phyloP scores from a whole-genome alignment of 2,888 invertebrate species.

The Pristionchus arcanus region DNA sequence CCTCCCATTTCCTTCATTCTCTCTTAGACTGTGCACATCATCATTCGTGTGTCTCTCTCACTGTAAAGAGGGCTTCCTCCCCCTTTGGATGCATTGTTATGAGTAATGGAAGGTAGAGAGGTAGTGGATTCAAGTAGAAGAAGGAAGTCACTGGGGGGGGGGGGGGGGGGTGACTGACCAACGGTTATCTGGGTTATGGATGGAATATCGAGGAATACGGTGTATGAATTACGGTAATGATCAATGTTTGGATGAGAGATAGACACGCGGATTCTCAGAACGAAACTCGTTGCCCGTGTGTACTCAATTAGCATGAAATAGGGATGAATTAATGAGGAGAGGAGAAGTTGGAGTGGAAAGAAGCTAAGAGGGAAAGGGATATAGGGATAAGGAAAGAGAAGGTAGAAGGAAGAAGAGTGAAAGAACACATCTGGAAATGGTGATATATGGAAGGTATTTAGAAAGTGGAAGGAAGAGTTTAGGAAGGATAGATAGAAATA shows the following conservation, averaged over 20 bases:
- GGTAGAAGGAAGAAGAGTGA: neutral
- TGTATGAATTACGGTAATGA: neutral
- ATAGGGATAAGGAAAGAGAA: neutral
- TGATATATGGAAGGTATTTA: constrained; percentile 26
- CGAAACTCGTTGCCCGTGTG: constrained; percentile 16
- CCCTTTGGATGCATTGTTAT: constrained; percentile 41
- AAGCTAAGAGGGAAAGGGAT: neutral
- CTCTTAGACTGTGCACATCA: constrained; percentile 28
- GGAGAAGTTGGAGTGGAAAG: neutral
- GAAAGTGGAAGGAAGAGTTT: neutral
- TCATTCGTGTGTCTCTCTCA: neutral
- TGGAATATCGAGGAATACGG: neutral
- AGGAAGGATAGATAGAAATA: neutral
- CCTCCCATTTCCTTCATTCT: neutral
- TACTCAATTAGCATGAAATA: constrained; percentile 39
- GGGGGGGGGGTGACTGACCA: neutral
- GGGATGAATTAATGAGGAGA: constrained; percentile 44
- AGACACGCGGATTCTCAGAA: constrained; percentile 35
- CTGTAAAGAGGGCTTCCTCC: neutral
- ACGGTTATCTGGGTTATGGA: too few relatives aligned
- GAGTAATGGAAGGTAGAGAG: constrained; percentile 44
- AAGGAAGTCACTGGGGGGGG: neutral
- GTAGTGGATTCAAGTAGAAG: neutral
- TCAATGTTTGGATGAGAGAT: neutral
- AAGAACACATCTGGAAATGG: constrained; percentile 20